phyloP scores from a whole-genome alignment of 2,113 vertebrate species.

The Otis tarda region DNA sequence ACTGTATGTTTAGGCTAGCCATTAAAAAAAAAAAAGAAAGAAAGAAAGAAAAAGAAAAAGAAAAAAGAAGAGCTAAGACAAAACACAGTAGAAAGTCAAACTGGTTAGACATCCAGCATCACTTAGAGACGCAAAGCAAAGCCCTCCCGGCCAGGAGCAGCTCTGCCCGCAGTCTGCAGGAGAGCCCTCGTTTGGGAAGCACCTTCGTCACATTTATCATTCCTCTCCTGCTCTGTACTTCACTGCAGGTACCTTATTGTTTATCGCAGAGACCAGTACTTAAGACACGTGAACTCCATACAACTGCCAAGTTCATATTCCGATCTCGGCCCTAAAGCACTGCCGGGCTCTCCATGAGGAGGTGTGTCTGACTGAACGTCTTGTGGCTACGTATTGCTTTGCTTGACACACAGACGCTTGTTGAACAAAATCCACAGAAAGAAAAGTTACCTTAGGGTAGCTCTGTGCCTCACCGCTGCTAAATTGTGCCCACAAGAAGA shows the following conservation, averaged over 20 bases:
- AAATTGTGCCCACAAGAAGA: accelerated
- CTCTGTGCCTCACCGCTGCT: not conserved
- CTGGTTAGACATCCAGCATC: not conserved
- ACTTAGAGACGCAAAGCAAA: not conserved
- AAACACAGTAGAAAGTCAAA: constrained; percentile 21
- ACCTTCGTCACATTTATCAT: not conserved
- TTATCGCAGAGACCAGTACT: not conserved
- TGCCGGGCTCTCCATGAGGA: accelerated
- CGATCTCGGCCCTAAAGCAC: not conserved
- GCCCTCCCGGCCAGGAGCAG: not conserved
- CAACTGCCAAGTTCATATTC: not conserved
- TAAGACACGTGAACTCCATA: not conserved
- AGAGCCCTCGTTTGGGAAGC: not conserved
- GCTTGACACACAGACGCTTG: not conserved
- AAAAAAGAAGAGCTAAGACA: not conserved
- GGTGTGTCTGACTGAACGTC: accelerated
- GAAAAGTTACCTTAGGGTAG: not conserved
- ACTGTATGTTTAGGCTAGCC: not conserved
- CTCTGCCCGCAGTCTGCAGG: not conserved
- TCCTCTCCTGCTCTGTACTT: not conserved
- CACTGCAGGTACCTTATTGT: not conserved
- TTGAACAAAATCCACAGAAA: not conserved
- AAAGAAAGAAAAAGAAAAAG: not conserved
- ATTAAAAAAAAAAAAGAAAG: not conserved
- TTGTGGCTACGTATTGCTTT: not conserved